Evolutionary conservation across 1,140 invertebrate genomes (phyloP).

Genomic region (Drosophila obscura): DNA sequence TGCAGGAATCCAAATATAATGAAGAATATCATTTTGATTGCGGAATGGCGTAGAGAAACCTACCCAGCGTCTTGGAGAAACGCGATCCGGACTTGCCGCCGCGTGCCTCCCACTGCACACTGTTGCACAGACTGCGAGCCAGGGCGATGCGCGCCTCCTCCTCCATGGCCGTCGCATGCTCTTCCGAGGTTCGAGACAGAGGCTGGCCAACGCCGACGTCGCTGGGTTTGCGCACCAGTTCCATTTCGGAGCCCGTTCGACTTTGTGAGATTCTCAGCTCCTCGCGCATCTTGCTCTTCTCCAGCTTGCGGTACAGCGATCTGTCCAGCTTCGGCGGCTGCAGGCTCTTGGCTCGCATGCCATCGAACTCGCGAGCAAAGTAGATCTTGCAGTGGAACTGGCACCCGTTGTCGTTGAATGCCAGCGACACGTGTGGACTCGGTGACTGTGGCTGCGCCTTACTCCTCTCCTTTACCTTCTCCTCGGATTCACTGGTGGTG

Average conservation of each 20-base stretch:
- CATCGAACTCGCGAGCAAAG: conserved; percentile 93
- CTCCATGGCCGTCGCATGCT: conserved; percentile 48
- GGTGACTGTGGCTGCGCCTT: conserved; percentile 71
- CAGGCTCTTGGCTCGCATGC: conserved; percentile 86
- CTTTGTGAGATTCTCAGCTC: conserved; percentile 81
- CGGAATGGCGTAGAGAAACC: conserved; percentile 60
- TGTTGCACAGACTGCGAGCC: conserved; percentile 93
- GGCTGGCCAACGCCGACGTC: conserved; percentile 33
- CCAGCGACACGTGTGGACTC: conserved; percentile 88
- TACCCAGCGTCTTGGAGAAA: conserved; percentile 95
- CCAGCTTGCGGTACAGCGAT: conserved; percentile 67
- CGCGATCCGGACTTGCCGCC: conserved; percentile 98
- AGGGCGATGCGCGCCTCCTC: conserved; percentile 84
- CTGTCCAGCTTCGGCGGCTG: conserved; percentile 68
- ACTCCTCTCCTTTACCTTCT: conserved; percentile 51
- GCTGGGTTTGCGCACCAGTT: conserved; percentile 73
- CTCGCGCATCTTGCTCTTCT: conserved; percentile 77
- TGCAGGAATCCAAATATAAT: conserved; percentile 70
- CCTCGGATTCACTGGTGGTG: conserved; percentile 31
- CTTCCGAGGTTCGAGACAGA: conserved; percentile 18
- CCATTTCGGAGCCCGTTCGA: conserved; percentile 71
- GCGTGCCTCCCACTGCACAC: conserved; percentile 95
- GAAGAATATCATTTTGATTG: neutral
- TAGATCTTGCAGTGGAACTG: conserved; percentile 94
- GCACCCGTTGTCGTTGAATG: conserved; percentile 86